Base-by-base conservation (phyloP, 1,140 invertebrate genomes). In the Ostrea edulis region DNA sequence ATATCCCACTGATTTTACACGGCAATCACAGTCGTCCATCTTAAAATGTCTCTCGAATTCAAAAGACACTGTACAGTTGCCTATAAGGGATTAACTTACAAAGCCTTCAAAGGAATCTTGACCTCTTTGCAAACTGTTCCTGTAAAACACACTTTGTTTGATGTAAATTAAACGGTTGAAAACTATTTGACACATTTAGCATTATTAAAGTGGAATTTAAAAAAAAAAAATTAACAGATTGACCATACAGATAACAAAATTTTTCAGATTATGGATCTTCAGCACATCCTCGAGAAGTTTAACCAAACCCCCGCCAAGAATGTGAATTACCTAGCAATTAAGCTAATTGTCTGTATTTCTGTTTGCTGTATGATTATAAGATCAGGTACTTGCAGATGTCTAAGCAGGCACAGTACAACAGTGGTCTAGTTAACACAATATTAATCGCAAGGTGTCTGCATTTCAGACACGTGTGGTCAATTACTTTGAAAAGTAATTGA, bases 61-160 rank as follows among this genome's bases (percentile, higher is more conserved):
- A n/a, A 62, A 62, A 62, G 55, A 62, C n/a, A 20, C 14, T 62
- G 14, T 62, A 62, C 2, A 44, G 17, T 62, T 62, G 17, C 55
- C 55, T 20, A 62, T 62, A 20, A 62, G 55, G 17, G 55, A 17
- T 7, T n/a, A 62, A 62, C 55, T 62, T 20, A 62, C 17, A 5
- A 62, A 62, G 14, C 55, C 55, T 62, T 62, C 55, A 62, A 62
- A n/a, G 55, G 55, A 62, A n/a, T 62, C 55, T 62, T 62, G 55
- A 62, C 1, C 12, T n/a, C 17, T 44, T 44, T 44, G 35, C 35
- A 44, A 44, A 44, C 2, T 44, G 35, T 44, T 44, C 5, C 35
- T 44, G 35, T 44, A 2, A 44, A 5, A 44, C 35, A 44, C 1
- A 44, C 5, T 44, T 2, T 44, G 35, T 5, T 44, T 44, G 35